Evolutionary conservation across 2,797 vertebrate genomes (phyloP).

Genomic region (Danio jaintianensis): DNA sequence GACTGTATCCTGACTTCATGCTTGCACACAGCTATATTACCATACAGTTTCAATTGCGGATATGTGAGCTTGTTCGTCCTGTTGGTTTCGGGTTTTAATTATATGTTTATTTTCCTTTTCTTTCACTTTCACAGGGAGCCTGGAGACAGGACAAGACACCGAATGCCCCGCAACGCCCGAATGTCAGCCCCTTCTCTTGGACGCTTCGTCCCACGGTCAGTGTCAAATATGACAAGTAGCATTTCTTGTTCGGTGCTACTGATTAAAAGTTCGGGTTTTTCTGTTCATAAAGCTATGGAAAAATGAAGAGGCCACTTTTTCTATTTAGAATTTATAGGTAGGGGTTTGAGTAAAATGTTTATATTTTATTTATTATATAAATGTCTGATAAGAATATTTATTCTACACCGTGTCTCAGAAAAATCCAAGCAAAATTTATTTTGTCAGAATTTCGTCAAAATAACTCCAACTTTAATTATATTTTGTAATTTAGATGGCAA

Average conservation of each 20-base stretch:
- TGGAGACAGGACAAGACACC: constrained; percentile 90
- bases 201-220: constrained; percentile 95
- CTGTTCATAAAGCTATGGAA: too few relatives aligned
- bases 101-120: neutral
- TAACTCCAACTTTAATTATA: too few relatives aligned
- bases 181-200: constrained; percentile 97
- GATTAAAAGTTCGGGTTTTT: neutral
- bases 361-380: too few relatives aligned
- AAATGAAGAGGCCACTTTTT: too few relatives aligned
- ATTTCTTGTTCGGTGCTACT: neutral
- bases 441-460: too few relatives aligned
- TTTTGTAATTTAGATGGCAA: too few relatives aligned
- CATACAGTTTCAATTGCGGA: neutral
- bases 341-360: too few relatives aligned
- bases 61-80: neutral
- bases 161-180: constrained; percentile 93
- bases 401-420: too few relatives aligned
- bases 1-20: neutral
- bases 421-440: too few relatives aligned
- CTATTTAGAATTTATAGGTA: too few relatives aligned
- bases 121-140: constrained; percentile 81
- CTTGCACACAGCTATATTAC: neutral
- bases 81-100: neutral
- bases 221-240: neutral
- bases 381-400: too few relatives aligned